Conservation (phyloP, 2,888 invertebrate species). For the Ennomos erosarius region DNA sequence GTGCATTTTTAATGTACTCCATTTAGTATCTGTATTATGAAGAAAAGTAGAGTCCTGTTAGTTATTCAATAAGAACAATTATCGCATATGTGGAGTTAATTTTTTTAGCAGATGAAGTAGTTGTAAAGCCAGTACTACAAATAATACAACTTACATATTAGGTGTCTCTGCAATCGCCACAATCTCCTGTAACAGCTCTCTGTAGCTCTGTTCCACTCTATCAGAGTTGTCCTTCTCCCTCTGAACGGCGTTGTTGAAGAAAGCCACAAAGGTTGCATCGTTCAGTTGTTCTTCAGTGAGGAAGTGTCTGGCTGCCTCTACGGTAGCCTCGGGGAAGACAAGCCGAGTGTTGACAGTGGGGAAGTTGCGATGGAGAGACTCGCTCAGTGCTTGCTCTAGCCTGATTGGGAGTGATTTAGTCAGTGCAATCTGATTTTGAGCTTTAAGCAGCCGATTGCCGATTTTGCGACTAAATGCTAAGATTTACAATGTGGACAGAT, state of each 20-base stretch:
- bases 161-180: conserved; percentile 75
- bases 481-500: too few species aligned
- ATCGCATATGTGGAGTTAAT: too few species aligned
- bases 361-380: conserved; percentile 85
- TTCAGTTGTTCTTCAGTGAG: conserved; percentile 65
- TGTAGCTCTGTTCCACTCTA: conserved; percentile 79
- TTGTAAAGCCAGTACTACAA: too few species aligned
- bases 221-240: conserved; percentile 71
- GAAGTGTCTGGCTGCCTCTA: conserved; percentile 78
- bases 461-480: too few species aligned
- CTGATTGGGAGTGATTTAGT: conserved; percentile 48
- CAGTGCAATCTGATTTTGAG: too few species aligned
- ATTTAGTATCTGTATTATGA: too few species aligned
- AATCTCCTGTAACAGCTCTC: conserved; percentile 83
- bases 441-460: too few species aligned
- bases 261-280: conserved; percentile 53
- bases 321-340: conserved; percentile 79
- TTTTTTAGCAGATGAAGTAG: too few species aligned
- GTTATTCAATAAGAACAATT: too few species aligned
- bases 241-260: conserved; percentile 58
- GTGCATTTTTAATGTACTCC: too few species aligned
- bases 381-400: conserved; percentile 84
- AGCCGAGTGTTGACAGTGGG: conserved; percentile 87
- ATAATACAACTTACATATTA: conserved; percentile 64
- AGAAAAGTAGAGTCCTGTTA: too few species aligned